Percentiles rank a stretch among this genome's conserved stretches.
phyloP scores from a whole-genome alignment of 2,888 invertebrate genomes.

The Eristalis tenax region DNA sequence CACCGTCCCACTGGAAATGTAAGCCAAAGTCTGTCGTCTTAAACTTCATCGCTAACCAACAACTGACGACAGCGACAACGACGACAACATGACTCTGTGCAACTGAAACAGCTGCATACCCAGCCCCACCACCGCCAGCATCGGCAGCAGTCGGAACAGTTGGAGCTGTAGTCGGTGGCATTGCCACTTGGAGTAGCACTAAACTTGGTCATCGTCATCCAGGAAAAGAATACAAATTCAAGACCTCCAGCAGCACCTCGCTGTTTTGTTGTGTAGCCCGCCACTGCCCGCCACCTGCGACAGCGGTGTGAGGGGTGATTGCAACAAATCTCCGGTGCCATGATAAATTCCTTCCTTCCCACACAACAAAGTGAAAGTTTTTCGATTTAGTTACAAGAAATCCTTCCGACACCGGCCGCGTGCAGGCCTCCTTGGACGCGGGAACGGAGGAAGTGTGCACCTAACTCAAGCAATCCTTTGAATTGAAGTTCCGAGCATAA shows the following conservation, averaged over 20 bases:
- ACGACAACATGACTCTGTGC: conserved; percentile 47
- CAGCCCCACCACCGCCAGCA: not conserved
- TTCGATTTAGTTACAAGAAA: conserved; percentile 69
- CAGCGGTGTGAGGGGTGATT: conserved; percentile 2
- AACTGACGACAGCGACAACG: conserved; percentile 38
- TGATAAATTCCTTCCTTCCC: conserved; percentile 32
- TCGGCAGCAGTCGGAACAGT: not conserved
- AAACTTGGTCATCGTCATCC: conserved; percentile 50
- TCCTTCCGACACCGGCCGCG: conserved; percentile 51
- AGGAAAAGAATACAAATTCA: conserved; percentile 30
- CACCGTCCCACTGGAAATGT: not conserved
- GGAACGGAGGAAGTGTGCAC: not conserved
- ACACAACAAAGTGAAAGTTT: conserved; percentile 63
- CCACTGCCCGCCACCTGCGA: conserved; percentile 52
- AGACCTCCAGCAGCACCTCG: conserved; percentile 10
- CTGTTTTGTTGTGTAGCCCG: conserved; percentile 18
- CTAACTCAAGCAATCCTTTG: conserved; percentile 38
- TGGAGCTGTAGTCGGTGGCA: not conserved
- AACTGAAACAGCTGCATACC: conserved; percentile 11
- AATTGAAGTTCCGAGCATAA: not conserved
- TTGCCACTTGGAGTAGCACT: not conserved
- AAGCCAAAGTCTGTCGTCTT: conserved; percentile 21
- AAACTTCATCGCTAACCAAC: conserved; percentile 53
- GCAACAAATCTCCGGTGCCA: conserved; percentile 56
- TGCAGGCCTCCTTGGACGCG: not conserved